A percentile compares a stretch with the other conserved stretches of the same genome.
These are phyloP conservation scores for Cheilosia soror DNA, from an alignment of 2,888 invertebrate genomes.

Conservation along the genomic window DNA sequence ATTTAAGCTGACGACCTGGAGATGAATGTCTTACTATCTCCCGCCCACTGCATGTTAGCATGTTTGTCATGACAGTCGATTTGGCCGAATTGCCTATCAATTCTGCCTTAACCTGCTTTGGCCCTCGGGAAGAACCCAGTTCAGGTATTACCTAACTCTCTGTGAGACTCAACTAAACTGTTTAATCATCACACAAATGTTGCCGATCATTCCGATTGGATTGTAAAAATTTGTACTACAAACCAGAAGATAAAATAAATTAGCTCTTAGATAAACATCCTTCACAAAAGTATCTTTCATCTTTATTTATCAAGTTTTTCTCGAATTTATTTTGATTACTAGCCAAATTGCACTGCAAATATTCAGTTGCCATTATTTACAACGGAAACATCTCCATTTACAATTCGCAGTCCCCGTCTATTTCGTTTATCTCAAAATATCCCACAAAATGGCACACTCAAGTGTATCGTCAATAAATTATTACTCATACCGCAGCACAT, in stretches of 20 bases:
- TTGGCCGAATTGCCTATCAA: no score
- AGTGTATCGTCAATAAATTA: neutral
- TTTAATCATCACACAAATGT: no score
- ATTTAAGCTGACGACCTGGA: no score
- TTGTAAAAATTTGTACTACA: no score
- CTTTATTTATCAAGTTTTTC: neutral
- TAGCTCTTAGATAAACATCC: neutral
- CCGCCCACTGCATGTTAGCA: no score
- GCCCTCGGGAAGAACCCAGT: no score
- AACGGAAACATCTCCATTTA: slow-evolving; percentile 2
- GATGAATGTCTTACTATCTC: no score
- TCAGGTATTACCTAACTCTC: no score
- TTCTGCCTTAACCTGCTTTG: no score
- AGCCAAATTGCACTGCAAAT: neutral
- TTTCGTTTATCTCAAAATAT: neutral
- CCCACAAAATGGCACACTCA: neutral
- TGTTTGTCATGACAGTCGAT: no score
- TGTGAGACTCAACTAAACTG: no score
- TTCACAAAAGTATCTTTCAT: neutral
- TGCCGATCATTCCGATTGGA: no score
- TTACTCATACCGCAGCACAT: neutral
- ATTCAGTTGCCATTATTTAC: neutral
- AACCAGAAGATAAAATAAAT: neutral
- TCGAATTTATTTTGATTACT: slow-evolving; percentile 5
- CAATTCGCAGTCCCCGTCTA: neutral